A percentile compares a stretch with the other conserved stretches of the same genome.
phyloP scores from a whole-genome alignment of 1,140 invertebrate species.

The Drosophila pseudoobscura region DNA sequence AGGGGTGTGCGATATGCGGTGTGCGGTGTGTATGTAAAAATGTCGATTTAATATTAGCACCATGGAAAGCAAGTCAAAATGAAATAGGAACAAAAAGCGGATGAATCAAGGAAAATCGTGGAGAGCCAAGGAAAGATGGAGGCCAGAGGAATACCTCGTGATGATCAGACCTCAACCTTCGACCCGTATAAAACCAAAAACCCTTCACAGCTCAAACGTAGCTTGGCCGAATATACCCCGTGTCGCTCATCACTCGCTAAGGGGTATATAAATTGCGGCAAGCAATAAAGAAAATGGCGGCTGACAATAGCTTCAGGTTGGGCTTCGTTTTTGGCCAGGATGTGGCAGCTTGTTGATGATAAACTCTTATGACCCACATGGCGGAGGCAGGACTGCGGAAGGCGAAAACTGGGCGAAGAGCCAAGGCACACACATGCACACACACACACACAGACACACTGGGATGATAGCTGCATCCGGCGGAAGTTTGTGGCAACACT shows the following conservation, averaged over 20 bases:
- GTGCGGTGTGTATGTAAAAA: slow-evolving; percentile 50
- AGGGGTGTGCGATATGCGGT: slow-evolving; percentile 1
- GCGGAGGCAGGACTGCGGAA: not conserved
- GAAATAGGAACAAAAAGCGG: slow-evolving; percentile 51
- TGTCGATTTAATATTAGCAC: slow-evolving; percentile 75
- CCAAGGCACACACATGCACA: slow-evolving; percentile 16
- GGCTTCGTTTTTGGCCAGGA: slow-evolving; percentile 60
- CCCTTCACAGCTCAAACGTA: not conserved
- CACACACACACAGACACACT: not conserved
- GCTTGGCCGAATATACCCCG: slow-evolving; percentile 4
- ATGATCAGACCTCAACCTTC: not conserved
- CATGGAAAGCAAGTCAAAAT: slow-evolving; percentile 70
- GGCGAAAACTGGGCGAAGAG: slow-evolving; percentile 31
- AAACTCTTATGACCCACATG: slow-evolving; percentile 78
- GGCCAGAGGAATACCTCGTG: not conserved
- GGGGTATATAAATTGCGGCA: slow-evolving; percentile 27
- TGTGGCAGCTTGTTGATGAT: slow-evolving; percentile 79
- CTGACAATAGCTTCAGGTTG: slow-evolving; percentile 56
- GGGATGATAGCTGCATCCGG: slow-evolving; percentile 57
- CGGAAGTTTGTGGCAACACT: slow-evolving; percentile 78
- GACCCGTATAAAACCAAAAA: too few relatives aligned
- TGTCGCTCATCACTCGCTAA: not conserved
- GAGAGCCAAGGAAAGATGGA: not conserved
- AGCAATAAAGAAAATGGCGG: slow-evolving; percentile 51
- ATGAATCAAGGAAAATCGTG: not conserved